Conservation (phyloP, 2,888 invertebrate genomes). For the Cataglyphis cursor region DNA sequence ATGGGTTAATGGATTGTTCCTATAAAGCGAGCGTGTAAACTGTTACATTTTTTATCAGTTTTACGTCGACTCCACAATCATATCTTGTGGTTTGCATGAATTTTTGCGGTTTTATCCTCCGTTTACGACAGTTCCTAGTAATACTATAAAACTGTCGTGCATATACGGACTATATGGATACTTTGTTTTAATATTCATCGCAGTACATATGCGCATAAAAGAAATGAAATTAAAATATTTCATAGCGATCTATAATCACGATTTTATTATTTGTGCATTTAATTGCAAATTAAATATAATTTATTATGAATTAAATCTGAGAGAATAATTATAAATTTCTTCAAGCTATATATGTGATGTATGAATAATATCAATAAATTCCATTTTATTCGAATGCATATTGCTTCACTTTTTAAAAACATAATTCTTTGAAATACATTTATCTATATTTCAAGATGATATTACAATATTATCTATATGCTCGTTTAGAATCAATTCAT, state of each 20-base stretch:
- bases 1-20: background rate
- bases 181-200: constrained; percentile 17
- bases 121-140: constrained; percentile 33
- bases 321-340: background rate
- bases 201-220: background rate
- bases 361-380: background rate
- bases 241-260: background rate
- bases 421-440: background rate
- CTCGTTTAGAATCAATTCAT: background rate
- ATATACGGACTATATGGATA: background rate
- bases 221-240: background rate
- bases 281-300: background rate
- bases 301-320: background rate
- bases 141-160: constrained; percentile 17
- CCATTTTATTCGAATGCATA: background rate
- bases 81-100: constrained; percentile 69
- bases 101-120: constrained; percentile 62
- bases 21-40: background rate
- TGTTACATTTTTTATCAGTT: constrained; percentile 47
- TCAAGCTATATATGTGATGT: background rate
- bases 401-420: background rate
- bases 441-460: background rate
- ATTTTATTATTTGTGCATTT: constrained; percentile 1
- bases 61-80: background rate
- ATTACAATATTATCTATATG: background rate